Conservation (phyloP, 2,797 vertebrate species). For the Pseudochirops corinnae region DNA sequence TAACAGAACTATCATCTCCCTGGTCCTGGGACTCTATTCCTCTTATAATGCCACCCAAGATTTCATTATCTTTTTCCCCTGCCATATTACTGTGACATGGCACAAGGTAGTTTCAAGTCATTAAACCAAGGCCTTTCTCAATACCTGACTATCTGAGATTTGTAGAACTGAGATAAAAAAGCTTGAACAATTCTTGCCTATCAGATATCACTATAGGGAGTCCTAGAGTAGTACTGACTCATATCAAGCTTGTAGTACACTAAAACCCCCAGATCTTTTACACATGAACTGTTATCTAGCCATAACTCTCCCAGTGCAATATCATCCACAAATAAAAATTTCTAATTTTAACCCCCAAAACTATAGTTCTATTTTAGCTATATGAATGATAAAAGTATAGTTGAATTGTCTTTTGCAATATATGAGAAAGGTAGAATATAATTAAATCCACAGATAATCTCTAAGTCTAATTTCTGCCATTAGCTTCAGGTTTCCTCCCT, state of each 20-base stretch:
- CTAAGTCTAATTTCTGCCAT: not conserved
- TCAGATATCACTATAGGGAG: not conserved
- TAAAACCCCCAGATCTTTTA: not conserved
- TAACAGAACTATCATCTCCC: not conserved
- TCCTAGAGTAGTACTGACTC: not conserved
- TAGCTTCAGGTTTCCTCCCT: not conserved
- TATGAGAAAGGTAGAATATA: not conserved
- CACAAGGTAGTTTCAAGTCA: not conserved
- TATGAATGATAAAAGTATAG: not conserved
- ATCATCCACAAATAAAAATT: not conserved
- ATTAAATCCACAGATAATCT: not conserved
- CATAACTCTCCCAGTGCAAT: not conserved
- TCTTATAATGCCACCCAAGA: not conserved
- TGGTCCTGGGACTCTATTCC: not conserved
- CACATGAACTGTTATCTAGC: not conserved
- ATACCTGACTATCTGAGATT: not conserved
- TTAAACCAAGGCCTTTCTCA: not conserved
- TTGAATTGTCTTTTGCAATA: not conserved
- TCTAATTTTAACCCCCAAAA: not conserved
- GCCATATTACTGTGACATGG: not conserved
- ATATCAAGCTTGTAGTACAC: not conserved
- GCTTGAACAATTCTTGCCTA: not conserved
- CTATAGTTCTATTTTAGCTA: not conserved
- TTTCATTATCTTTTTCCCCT: not conserved
- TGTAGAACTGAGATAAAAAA: not conserved